Base-by-base conservation (phyloP, 1,140 invertebrate species). In the Trichonephila clavata region DNA sequence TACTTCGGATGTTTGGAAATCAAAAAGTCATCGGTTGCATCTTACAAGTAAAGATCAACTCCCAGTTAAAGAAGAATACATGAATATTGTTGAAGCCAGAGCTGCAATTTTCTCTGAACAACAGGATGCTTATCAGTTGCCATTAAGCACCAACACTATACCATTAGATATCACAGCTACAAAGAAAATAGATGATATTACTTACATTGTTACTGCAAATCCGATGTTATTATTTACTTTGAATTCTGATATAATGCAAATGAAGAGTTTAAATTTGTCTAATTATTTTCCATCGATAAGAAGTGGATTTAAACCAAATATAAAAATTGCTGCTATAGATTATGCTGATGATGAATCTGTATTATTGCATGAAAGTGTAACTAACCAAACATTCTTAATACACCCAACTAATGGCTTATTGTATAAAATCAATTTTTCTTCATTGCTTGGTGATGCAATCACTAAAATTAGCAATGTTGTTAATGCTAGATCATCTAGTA, bases 271-370 rank as follows among this genome's bases (percentile, higher is more conserved):
- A n/a, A 86, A 94, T 71, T 65, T 94, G 24, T 68, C 77, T 57
- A 27, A 65, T 16, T 94, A 83, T 71, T 94, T 94, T 60, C 93
- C 93, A 27, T 32, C 32, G 4, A 24, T 94, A 5, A 81, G 87
- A 59, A 94, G 77, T 68, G 93, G 93, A 57, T 94, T 83, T 84
- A 94, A 94, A 59, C 93, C 93, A 20, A n/a, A 20, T 16, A 32
- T 94, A 83, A 89, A 89, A 27, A 89, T 90, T 39, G 43, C 61
- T 59, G 13, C 39, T 32, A 8, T 94, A 32, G 57, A n/a, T 59
- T 27, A 14, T 61, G 16, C 57, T 68, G n/a, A 89, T 57, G 68
- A 94, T 2, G 80, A 90, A 16, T 50, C 57, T 50, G 43, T 94
- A 20, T 65, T 94, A 43, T 39, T 94, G 16, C 87, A 94, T 68